Percentiles rank a stretch among this genome's conserved stretches.
phyloP scores from a whole-genome alignment of 2,797 vertebrate genomes.

The Synanceia verrucosa region DNA sequence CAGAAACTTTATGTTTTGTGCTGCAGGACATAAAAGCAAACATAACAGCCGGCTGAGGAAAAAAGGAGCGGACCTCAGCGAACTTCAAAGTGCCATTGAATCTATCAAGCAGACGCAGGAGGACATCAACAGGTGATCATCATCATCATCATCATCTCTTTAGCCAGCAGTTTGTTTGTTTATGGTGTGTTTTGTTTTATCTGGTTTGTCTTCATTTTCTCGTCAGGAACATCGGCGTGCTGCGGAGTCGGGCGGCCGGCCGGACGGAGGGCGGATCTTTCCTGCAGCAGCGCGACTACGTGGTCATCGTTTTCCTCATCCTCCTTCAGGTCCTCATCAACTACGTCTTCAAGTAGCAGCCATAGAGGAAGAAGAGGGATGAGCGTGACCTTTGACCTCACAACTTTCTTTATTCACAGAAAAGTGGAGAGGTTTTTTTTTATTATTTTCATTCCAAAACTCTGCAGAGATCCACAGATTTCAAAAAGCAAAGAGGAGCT shows the following conservation, averaged over 20 bases:
- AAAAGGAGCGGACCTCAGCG: conserved; percentile 91
- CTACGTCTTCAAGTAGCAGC: conserved; percentile 91
- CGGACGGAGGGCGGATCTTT: conserved; percentile 85
- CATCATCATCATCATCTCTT: too few relatives aligned
- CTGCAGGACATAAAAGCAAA: conserved; percentile 89
- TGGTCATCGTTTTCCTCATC: conserved; percentile 91
- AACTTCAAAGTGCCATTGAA: conserved; percentile 96
- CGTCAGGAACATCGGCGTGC: conserved; percentile 89
- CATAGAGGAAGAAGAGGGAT: too few relatives aligned
- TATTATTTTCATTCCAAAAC: conserved; percentile 59
- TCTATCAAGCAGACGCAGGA: conserved; percentile 95
- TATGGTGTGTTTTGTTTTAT: too few relatives aligned
- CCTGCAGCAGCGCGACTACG: conserved; percentile 93
- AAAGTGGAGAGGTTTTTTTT: conserved; percentile 36
- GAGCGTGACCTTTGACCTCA: conserved; percentile 17
- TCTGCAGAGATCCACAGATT: conserved; percentile 54
- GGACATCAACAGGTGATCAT: conserved; percentile 97
- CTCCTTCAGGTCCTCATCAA: conserved; percentile 94
- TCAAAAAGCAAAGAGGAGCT: conserved; percentile 36
- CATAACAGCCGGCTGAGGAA: conserved; percentile 91
- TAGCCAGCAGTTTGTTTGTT: too few relatives aligned
- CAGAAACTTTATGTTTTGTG: neutral
- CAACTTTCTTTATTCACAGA: conserved; percentile 26
- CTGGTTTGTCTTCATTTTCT: too few relatives aligned
- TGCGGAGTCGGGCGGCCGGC: conserved; percentile 86